Conservation (phyloP, 2,888 invertebrate genomes). For the Arctia plantaginis region DNA sequence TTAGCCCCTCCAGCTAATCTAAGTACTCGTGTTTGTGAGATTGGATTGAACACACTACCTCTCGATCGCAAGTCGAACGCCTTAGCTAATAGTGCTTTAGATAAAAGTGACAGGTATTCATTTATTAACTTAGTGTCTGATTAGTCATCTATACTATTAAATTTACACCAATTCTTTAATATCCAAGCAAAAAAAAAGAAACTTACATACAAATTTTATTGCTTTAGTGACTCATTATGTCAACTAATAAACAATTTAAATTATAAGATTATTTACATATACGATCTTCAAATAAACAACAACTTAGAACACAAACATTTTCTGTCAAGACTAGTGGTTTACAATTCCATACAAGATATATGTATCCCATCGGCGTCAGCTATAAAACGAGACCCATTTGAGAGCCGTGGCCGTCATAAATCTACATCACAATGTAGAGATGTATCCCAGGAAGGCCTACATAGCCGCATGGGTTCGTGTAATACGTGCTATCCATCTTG, state of each 20-base stretch:
- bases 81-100: too few species aligned
- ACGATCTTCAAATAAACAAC: slow-evolving; percentile 7
- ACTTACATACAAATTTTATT: too few species aligned
- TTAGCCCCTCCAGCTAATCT: neutral
- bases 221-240: too few species aligned
- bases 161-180: neutral
- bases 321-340: slow-evolving; percentile 36
- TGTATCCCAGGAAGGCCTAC: slow-evolving; percentile 43
- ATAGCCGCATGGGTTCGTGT: slow-evolving; percentile 46
- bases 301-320: slow-evolving; percentile 6
- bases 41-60: neutral
- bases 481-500: slow-evolving; percentile 67
- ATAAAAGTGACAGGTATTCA: neutral
- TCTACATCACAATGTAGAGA: slow-evolving; percentile 50
- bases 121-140: neutral
- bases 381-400: slow-evolving; percentile 46
- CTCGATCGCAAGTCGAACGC: neutral
- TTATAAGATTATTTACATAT: neutral
- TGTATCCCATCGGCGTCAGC: slow-evolving; percentile 37
- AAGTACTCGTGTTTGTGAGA: too few species aligned
- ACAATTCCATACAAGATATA: slow-evolving; percentile 43
- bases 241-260: neutral
- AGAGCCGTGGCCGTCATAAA: slow-evolving; percentile 55
- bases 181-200: neutral
- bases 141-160: neutral